Percentiles rank a stretch among this genome's conserved stretches.
Conservation (phyloP, 2,888 invertebrate species). For the Drosophila dives region DNA sequence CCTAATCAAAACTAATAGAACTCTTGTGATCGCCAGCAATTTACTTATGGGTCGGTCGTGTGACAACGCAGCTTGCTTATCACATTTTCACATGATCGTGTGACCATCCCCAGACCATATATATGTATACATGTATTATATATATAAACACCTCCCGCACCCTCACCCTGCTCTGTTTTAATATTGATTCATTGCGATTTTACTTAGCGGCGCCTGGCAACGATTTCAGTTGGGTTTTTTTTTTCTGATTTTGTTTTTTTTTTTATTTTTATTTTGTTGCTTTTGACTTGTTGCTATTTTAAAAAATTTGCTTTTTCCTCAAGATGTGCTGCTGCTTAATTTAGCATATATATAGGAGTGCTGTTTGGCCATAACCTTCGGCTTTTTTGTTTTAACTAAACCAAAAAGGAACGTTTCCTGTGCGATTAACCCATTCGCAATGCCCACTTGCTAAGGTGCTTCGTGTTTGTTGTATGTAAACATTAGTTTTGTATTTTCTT, state of each 20-base stretch:
- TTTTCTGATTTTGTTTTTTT: conserved; percentile 1
- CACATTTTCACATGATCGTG: conserved; percentile 74
- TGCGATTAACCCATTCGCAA: conserved; percentile 13
- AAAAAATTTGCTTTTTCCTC: conserved; percentile 20
- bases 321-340: conserved; percentile 47
- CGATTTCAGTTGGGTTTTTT: conserved; percentile 25
- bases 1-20: conserved; percentile 71
- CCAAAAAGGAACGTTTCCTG: conserved; percentile 28
- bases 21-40: conserved; percentile 60
- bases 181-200: conserved; percentile 41
- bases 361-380: conserved; percentile 42
- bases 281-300: conserved; percentile 41
- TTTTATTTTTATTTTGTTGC: conserved; percentile 14
- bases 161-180: conserved; percentile 9
- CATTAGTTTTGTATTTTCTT: conserved; percentile 55
- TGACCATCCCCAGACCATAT: conserved; percentile 26
- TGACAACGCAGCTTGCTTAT: conserved; percentile 56
- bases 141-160: neutral
- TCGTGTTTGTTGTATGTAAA: conserved; percentile 71
- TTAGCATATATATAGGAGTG: conserved; percentile 54
- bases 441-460: neutral
- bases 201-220: conserved; percentile 45
- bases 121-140: neutral
- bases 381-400: conserved; percentile 38
- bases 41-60: conserved; percentile 29